Base-by-base conservation (phyloP, 2,113 vertebrate species). In the Nyctereutes procyonoides region DNA sequence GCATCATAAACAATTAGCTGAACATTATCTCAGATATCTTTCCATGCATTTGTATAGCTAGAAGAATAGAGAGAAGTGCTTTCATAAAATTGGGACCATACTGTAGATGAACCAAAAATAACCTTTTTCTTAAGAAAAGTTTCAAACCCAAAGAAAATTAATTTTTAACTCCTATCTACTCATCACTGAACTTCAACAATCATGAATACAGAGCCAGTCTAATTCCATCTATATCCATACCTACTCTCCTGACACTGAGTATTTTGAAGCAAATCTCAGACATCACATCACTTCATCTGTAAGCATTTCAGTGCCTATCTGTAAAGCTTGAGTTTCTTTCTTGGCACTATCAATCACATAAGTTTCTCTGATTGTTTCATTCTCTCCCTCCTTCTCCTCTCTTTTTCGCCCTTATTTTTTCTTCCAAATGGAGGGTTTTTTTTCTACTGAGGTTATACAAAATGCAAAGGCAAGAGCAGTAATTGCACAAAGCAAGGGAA, bases 81-180 rank as follows among this genome's bases (percentile, higher is more conserved):
- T 90, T 90, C 62, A 55, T 94, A 76, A 92, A 77, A 63, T 38
- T 69, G 35, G 79, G 24, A 77, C 53, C 62, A 3, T 77, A 71
- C 20, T 69, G 5, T 69, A 90, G 24, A 60, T 58, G 13, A 85
- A 71, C 24, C 62, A 79, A 65, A 55, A 93, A 79, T 65, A 88
- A 79, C 2, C 10, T 26, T 51, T 71, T 84, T 88, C 16, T 63
- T 88, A 53, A 56, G 38, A 95, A 97, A 95, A n/a, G 48, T 15
- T 85, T 95, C 95, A 73, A 94, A 83, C 24, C 38, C 77, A 83
- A 20, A 88, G 60, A 80, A 90, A 97, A 88, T 43, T 35, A 93
- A 80, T 88, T 73, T 85, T 89, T 60, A 89, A 58, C 43, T n/a
- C 3, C 8, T 7, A 17, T 60, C 0, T 91, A n/a, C 28, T 88